Base-by-base conservation (phyloP, 1,140 invertebrate genomes). In the Apis dorsata region DNA sequence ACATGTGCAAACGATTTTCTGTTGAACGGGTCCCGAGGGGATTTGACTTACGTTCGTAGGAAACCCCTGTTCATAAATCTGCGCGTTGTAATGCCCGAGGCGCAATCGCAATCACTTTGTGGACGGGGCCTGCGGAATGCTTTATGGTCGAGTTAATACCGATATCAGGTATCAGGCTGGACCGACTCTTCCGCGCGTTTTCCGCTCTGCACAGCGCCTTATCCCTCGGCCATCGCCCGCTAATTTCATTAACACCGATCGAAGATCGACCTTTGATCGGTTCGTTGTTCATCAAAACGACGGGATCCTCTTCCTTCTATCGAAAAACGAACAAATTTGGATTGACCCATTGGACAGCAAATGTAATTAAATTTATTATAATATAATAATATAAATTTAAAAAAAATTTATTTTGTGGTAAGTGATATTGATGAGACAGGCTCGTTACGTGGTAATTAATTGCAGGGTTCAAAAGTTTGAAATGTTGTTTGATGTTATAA, bases 21-120 rank as follows among this genome's bases (percentile, higher is more conserved):
- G 82, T 80, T 74, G 78, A 74, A 73, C 59, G 72, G 51, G 57
- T 74, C 82, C 82, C 63, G 60, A 70, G 82, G 79, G 83, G 78
- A 82, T 76, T 85, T 81, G 79, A 85, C 79, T 81, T 85, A 85
- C 79, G 79, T 85, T 85, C 79, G 49, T 7, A 71, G 72, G 66
- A 60, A 85, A 76, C 66, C 79, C 72, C 79, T 82, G 72, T 85
- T 82, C 83, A 85, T 85, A 85, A 85, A 85, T 85, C 83, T 82
- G 68, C 80, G 59, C 66, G 66, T 71, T 75, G 72, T 57, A 70
- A 76, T 82, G 73, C 83, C 66, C 72, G 79, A 71, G 66, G 79
- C 66, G 72, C 72, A 85, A 85, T 85, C 73, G 72, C 80, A 82
- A 85, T 85, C 79, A 85, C 80, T 85, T 85, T 82, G 83, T 82